Base-by-base conservation (phyloP, 2,797 vertebrate species). In the Rhinogobio ventralis region DNA sequence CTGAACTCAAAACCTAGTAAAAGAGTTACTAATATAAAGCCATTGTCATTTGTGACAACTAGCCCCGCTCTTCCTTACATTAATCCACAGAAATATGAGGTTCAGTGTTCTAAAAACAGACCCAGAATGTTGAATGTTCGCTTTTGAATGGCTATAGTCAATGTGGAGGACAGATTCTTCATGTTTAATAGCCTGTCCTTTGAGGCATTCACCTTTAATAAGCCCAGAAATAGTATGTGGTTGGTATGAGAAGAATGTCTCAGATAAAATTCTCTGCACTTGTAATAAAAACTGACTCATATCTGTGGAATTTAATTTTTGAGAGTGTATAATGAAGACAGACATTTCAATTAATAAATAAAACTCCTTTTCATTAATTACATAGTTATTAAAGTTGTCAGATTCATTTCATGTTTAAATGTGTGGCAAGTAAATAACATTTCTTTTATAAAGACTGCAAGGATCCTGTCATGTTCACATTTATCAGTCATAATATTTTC, bases 131-230 rank as follows among this genome's bases (percentile, higher is more conserved):
- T 45, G 73, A 7, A 62, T 80, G 64, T 39, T 51, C 62, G 84
- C 46, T 60, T 57, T 80, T 49, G 15, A 77, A 45, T 71, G 68
- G 69, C 57, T 80, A 82, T 75, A 83, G 79, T 68, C 46, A 49
- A 72, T 57, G 55, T 46, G 36, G 83, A 42, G 17, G 66, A 10
- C 55, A 39, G 30, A 51, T 51, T 64, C 71, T n/a, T 74, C 57
- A 28, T 75, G 71, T 64, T 82, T 68, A 73, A 81, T 85, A 51
- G 28, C 68, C 53, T 60, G 60, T 80, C 76, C 45, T 51, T 66
- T 76, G 79, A 83, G 76, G 66, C 71, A 69, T 84, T 84, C 51
- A 76, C 71, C 23, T 84, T 87, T 75, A 81, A 64, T 85, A 81
- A 72, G 69, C 25, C 57, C 60, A 19, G 36, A 79, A 80, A 73